These are phyloP conservation scores for Flexamia atlantica DNA, from an alignment of 2,888 invertebrate species.

Conservation along the genomic window DNA sequence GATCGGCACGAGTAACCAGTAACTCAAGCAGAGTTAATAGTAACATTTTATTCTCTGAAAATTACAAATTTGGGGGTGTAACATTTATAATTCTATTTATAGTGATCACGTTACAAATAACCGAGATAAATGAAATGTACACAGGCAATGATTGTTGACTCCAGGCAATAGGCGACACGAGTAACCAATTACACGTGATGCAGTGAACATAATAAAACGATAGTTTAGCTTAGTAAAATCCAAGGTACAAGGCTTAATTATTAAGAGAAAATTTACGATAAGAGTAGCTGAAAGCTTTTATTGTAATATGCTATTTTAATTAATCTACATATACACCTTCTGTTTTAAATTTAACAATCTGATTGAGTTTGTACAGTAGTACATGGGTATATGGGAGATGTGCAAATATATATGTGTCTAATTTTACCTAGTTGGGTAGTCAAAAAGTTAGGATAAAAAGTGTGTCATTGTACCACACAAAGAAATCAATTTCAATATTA, in stretches of 20 bases:
- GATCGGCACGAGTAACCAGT: too few species aligned
- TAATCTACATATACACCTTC: slow-evolving; percentile 2
- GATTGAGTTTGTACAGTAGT: slow-evolving; percentile 37
- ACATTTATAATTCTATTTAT: too few species aligned
- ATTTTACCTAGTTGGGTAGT: neutral
- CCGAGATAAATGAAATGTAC: too few species aligned
- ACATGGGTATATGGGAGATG: slow-evolving; percentile 20
- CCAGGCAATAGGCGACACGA: too few species aligned
- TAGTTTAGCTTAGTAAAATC: neutral
- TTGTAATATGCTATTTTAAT: neutral
- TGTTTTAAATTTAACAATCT: neutral
- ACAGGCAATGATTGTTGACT: too few species aligned
- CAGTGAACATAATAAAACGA: too few species aligned
- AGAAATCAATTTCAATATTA: too few species aligned
- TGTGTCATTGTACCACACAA: neutral
- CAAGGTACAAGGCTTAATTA: neutral
- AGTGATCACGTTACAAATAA: too few species aligned
- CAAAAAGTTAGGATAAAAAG: neutral
- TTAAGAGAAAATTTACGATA: neutral
- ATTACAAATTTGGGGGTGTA: too few species aligned
- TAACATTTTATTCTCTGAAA: too few species aligned
- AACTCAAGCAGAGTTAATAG: too few species aligned
- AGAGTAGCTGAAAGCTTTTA: slow-evolving; percentile 20
- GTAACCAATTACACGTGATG: too few species aligned
- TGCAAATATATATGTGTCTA: slow-evolving; percentile 23